Conservation (phyloP, 2,888 invertebrate genomes). For the Rhabditoides inermis region DNA sequence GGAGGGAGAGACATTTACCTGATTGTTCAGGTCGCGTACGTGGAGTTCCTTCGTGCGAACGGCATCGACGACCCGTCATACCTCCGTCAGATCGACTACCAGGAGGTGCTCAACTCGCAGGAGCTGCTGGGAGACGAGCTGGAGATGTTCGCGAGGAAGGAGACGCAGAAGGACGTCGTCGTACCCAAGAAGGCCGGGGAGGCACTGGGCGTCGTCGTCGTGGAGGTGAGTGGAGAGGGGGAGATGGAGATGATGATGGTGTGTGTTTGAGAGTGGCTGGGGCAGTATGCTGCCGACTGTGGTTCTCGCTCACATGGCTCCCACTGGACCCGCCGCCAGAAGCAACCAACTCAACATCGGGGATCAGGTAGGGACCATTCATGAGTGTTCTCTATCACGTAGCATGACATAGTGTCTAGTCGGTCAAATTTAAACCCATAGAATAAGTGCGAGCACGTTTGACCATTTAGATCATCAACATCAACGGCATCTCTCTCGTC, state of each 20-base stretch:
- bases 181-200: conserved; percentile 97
- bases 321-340: conserved; percentile 89
- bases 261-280: too few species aligned
- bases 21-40: conserved; percentile 80
- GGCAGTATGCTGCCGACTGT: conserved; percentile 99
- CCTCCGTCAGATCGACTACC: conserved; percentile 98
- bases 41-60: conserved; percentile 98
- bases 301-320: conserved; percentile 93
- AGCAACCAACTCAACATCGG: conserved; percentile 98
- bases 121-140: conserved; percentile 98
- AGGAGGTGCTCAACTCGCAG: conserved; percentile 93
- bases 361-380: too few species aligned
- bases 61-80: conserved; percentile 98
- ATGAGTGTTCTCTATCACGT: too few species aligned
- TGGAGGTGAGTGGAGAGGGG: too few species aligned
- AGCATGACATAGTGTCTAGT: too few species aligned
- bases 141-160: conserved; percentile 97
- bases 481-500: conserved; percentile 94
- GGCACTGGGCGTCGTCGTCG: conserved; percentile 73
- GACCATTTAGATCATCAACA: conserved; percentile 84
- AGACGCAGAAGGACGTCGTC: conserved; percentile 92
- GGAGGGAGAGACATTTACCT: too few species aligned
- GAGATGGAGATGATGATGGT: too few species aligned
- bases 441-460: too few species aligned
- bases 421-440: too few species aligned